Percentiles rank a stretch among this genome's conserved stretches.
phyloP scores from a whole-genome alignment of 2,113 vertebrate species.

The Antechinus flavipes region DNA sequence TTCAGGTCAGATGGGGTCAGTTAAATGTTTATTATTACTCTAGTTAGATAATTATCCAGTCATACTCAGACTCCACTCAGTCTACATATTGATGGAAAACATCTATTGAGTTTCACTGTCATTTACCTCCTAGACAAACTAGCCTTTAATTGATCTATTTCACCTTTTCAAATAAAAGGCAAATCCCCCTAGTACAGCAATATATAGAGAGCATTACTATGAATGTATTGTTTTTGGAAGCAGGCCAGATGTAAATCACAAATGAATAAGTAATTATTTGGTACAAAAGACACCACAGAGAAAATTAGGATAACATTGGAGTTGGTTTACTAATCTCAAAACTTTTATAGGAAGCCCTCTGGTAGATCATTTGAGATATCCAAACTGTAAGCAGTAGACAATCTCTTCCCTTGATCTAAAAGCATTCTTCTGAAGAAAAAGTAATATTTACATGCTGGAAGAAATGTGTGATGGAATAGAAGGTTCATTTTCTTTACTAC shows the following conservation, averaged over 20 bases:
- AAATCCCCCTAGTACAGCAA: not conserved
- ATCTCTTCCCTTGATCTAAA: not conserved
- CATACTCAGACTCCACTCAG: not conserved
- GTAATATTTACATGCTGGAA: slow-evolving; percentile 28
- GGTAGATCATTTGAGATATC: not conserved
- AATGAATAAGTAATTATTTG: not conserved
- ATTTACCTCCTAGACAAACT: not conserved
- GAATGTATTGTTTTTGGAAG: not conserved
- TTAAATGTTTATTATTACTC: not conserved
- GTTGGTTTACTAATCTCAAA: not conserved
- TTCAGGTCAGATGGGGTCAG: not conserved
- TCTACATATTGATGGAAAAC: not conserved
- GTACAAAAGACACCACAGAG: not conserved
- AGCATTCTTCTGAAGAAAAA: slow-evolving; percentile 8
- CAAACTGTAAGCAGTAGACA: not conserved
- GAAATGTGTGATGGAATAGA: not conserved
- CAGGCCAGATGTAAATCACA: not conserved
- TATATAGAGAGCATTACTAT: not conserved
- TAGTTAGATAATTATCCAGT: not conserved
- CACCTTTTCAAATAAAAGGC: not conserved
- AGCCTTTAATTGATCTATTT: not conserved
- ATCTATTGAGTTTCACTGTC: not conserved
- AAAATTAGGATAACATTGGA: not conserved
- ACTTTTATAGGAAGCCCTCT: not conserved
- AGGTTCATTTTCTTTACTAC: slow-evolving; percentile 16